Evolutionary conservation across 1,140 invertebrate species (phyloP).

Genomic region (Galleria mellonella): DNA sequence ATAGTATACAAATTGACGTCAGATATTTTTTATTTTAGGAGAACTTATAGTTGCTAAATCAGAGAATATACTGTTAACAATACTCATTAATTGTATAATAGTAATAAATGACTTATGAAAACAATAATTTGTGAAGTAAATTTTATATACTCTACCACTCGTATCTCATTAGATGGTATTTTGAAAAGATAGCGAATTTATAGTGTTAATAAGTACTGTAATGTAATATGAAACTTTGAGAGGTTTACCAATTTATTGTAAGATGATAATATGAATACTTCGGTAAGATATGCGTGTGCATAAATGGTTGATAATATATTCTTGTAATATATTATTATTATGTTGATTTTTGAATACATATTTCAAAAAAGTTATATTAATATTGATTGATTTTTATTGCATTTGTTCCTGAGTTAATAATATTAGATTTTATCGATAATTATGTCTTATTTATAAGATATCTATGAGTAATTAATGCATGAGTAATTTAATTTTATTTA

Average conservation of each 20-base stretch:
- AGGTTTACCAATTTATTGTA: conserved; percentile 70
- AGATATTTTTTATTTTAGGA: conserved; percentile 1
- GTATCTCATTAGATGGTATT: conserved; percentile 73
- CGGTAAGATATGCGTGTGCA: conserved; percentile 52
- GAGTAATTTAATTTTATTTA: conserved; percentile 54
- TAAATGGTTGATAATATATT: conserved; percentile 71
- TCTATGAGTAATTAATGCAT: conserved; percentile 50
- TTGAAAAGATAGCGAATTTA: conserved; percentile 71
- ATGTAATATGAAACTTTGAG: conserved; percentile 50
- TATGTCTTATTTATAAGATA: conserved; percentile 61
- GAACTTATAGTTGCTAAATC: conserved; percentile 25
- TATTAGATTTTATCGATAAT: conserved; percentile 66
- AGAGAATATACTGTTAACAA: conserved; percentile 51
- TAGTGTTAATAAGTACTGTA: conserved; percentile 52
- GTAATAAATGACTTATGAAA: conserved; percentile 32
- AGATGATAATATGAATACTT: conserved; percentile 60
- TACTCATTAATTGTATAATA: conserved; percentile 70
- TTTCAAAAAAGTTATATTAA: conserved; percentile 44
- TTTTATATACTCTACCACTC: conserved; percentile 56
- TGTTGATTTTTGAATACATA: conserved; percentile 57
- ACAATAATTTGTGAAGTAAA: conserved; percentile 55
- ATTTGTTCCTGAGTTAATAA: conserved; percentile 73
- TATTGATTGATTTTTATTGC: conserved; percentile 69
- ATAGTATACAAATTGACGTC: too few relatives aligned
- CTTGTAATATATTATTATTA: conserved; percentile 61